A percentile compares a stretch with the other conserved stretches of the same genome.
Evolutionary conservation across 2,113 vertebrate species (phyloP).

Genomic region (Bagarius yarrelli): DNA sequence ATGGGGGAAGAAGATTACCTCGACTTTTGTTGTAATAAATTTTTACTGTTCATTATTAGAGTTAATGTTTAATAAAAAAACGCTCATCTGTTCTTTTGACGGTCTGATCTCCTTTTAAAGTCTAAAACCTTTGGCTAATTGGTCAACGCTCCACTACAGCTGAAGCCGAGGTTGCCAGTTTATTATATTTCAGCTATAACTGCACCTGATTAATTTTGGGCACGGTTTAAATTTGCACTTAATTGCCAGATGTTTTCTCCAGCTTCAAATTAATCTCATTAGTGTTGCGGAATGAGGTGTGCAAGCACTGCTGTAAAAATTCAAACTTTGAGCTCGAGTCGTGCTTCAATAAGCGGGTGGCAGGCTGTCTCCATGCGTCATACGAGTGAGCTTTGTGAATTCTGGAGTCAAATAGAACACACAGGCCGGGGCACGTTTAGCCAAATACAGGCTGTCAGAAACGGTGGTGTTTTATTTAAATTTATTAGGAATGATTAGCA

Average conservation of each 20-base stretch:
- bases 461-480: background rate
- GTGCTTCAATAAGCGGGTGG: background rate
- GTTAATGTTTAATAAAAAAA: slow-evolving; percentile 29
- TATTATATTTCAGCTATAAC: background rate
- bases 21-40: background rate
- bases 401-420: background rate
- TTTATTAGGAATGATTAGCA: background rate
- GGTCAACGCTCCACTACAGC: slow-evolving; percentile 13
- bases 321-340: background rate
- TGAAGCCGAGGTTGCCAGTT: background rate
- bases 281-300: background rate
- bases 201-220: slow-evolving; percentile 25
- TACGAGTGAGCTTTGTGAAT: too few relatives aligned
- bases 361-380: background rate
- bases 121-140: background rate
- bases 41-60: slow-evolving; percentile 31
- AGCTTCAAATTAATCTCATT: slow-evolving; percentile 27
- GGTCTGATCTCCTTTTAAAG: background rate
- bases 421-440: background rate
- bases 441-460: background rate
- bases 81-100: background rate
- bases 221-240: too few relatives aligned
- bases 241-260: slow-evolving; percentile 34
- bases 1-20: slow-evolving; percentile 24
- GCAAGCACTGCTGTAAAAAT: background rate